phyloP scores from a whole-genome alignment of 2,888 invertebrate species.

The Amiota mariae region DNA sequence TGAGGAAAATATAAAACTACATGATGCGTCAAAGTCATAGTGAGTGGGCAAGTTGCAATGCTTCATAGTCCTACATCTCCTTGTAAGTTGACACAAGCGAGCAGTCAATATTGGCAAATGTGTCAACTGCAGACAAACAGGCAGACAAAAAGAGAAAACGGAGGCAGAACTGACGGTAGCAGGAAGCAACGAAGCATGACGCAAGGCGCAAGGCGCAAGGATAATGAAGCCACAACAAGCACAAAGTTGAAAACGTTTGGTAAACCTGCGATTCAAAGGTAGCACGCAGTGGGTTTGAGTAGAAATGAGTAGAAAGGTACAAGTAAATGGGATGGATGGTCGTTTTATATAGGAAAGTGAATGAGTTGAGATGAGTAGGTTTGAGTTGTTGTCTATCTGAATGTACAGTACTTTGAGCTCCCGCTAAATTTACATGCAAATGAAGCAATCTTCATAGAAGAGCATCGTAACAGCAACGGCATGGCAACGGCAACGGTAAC shows the following conservation, averaged over 20 bases:
- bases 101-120: conserved; percentile 24
- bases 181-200: background rate
- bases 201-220: background rate
- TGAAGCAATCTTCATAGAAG: conserved; percentile 16
- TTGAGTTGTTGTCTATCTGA: background rate
- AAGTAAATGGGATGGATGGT: too few relatives aligned
- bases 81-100: too few relatives aligned
- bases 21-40: too few relatives aligned
- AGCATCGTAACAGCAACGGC: background rate
- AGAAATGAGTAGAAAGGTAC: too few relatives aligned
- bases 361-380: background rate
- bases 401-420: background rate
- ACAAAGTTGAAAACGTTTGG: background rate
- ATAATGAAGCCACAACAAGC: conserved; percentile 25
- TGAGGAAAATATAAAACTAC: too few relatives aligned
- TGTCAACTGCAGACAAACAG: conserved; percentile 9
- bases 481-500: background rate
- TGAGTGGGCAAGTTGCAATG: too few relatives aligned
- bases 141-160: background rate
- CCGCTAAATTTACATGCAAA: conserved; percentile 22
- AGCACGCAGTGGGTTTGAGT: too few relatives aligned
- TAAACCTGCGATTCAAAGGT: background rate
- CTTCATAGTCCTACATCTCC: too few relatives aligned
- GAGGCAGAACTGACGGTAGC: background rate
- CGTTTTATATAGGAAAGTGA: background rate